Evolutionary conservation across 1,140 invertebrate species (phyloP).

Genomic region (Drusus annulatus): DNA sequence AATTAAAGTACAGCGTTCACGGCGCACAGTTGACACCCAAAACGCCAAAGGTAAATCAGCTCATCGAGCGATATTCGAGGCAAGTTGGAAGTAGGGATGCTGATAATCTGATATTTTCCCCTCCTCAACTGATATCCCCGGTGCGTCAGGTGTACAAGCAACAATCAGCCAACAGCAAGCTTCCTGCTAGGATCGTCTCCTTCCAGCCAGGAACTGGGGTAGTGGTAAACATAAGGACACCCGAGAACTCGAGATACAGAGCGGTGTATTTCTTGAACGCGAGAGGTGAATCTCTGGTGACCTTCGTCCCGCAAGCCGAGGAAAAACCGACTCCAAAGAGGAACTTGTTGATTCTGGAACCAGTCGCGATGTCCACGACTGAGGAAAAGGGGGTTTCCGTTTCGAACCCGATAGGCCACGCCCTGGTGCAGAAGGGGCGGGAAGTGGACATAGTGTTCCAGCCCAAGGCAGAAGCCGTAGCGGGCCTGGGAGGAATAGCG

Average conservation of each 20-base stretch:
- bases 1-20: neutral
- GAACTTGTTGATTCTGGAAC: slow-evolving; percentile 72
- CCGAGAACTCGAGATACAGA: slow-evolving; percentile 14
- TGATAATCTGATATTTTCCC: neutral
- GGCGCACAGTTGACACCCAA: neutral
- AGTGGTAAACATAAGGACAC: slow-evolving; percentile 11
- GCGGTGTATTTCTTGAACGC: slow-evolving; percentile 6
- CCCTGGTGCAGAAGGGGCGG: slow-evolving; percentile 70
- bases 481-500: slow-evolving; percentile 79
- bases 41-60: neutral
- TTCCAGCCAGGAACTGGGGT: neutral
- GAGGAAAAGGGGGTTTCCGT: slow-evolving; percentile 77
- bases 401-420: slow-evolving; percentile 77
- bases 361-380: slow-evolving; percentile 75
- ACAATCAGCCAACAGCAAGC: no score
- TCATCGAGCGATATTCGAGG: neutral
- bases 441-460: slow-evolving; percentile 74
- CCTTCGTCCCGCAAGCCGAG: neutral
- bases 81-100: neutral
- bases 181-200: slow-evolving; percentile 3
- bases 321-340: slow-evolving; percentile 9
- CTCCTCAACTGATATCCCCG: neutral
- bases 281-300: neutral
- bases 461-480: slow-evolving; percentile 78
- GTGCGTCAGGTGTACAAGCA: neutral